Evolutionary conservation across 2,113 vertebrate genomes (phyloP).

Genomic region (Benitochromis conjunctus): DNA sequence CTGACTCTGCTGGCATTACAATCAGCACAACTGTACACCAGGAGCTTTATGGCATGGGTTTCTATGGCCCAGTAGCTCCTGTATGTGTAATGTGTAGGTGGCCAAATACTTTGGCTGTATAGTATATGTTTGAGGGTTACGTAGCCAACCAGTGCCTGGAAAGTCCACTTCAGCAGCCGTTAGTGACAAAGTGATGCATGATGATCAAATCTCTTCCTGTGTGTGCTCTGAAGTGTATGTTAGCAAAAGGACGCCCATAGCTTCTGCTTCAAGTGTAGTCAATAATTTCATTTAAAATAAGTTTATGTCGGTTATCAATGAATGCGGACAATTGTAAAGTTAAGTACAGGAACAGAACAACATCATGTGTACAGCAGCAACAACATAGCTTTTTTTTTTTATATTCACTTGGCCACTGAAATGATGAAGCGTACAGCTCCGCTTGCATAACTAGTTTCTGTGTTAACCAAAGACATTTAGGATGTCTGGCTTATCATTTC

Average conservation of each 20-base stretch:
- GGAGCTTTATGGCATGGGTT: neutral
- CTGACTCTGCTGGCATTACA: neutral
- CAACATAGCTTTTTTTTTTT: neutral
- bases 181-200: neutral
- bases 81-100: neutral
- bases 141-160: neutral
- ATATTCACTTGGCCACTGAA: neutral
- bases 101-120: neutral
- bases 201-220: neutral
- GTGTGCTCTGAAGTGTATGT: accelerated
- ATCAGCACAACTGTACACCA: neutral
- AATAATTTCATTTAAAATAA: neutral
- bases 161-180: neutral
- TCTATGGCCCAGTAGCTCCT: neutral
- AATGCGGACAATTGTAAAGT: neutral
- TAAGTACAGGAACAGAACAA: neutral
- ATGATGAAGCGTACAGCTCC: accelerated
- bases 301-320: accelerated
- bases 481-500: neutral
- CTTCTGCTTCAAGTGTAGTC: neutral
- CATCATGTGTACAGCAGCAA: neutral
- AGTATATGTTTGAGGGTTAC: neutral
- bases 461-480: neutral
- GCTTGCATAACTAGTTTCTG: neutral
- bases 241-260: neutral